These are phyloP conservation scores for Pachyramphus minor DNA, from an alignment of 2,113 vertebrate species.

Conservation along the genomic window DNA sequence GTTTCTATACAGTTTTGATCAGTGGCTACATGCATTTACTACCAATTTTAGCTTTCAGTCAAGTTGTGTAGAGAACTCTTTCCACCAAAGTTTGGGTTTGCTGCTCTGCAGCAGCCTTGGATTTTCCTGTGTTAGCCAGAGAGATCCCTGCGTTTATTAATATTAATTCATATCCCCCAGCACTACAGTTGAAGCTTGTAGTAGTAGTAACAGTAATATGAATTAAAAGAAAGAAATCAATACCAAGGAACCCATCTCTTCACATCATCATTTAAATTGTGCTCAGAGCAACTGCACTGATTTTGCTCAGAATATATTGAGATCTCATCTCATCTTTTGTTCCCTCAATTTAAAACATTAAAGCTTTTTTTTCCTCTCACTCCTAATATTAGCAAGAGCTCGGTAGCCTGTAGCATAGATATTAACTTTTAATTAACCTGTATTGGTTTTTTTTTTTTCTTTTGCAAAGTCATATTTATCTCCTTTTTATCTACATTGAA, in stretches of 20 bases:
- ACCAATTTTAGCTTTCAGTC: background rate
- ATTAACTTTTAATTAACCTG: background rate
- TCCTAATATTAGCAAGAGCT: background rate
- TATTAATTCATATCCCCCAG: background rate
- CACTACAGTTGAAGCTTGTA: background rate
- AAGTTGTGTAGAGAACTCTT: background rate
- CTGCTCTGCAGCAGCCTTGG: background rate
- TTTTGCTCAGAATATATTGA: background rate
- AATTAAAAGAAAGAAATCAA: background rate
- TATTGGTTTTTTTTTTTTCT: background rate
- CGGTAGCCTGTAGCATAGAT: background rate
- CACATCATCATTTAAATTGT: background rate
- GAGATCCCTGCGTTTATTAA: background rate
- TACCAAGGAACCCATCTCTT: background rate
- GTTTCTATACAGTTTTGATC: background rate
- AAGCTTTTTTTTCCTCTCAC: background rate
- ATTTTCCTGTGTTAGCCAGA: background rate
- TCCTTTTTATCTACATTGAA: background rate
- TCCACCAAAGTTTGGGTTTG: background rate
- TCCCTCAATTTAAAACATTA: background rate
- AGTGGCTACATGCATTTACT: background rate
- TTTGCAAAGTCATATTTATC: background rate
- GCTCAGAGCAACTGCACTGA: background rate
- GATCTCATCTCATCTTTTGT: background rate
- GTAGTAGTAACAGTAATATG: background rate